Evolutionary conservation across 2,888 invertebrate genomes (phyloP).

Genomic region (Leptura quadrifasciata): DNA sequence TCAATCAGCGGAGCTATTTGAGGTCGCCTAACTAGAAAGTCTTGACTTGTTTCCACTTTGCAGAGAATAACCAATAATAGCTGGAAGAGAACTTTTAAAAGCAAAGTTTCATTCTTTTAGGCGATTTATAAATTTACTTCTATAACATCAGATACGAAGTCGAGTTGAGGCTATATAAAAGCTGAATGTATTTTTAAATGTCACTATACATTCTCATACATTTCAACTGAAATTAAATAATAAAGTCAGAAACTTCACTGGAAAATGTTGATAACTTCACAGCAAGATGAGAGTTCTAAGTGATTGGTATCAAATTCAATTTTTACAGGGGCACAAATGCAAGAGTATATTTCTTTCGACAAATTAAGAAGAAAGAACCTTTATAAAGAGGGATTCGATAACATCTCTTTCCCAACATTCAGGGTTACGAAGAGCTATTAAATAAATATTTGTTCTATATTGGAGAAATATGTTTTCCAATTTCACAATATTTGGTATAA

Average conservation of each 20-base stretch:
- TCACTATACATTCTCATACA: not conserved
- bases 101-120: constrained; percentile 55
- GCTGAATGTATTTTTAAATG: constrained; percentile 4
- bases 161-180: constrained; percentile 17
- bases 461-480: too few relatives aligned
- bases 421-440: too few relatives aligned
- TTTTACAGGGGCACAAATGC: too few relatives aligned
- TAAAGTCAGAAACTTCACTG: not conserved
- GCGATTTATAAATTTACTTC: constrained; percentile 51
- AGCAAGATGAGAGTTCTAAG: too few relatives aligned
- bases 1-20: constrained; percentile 21
- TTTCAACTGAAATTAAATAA: not conserved
- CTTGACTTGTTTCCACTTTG: constrained; percentile 29
- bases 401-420: too few relatives aligned
- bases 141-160: constrained; percentile 48
- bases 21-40: constrained; percentile 13
- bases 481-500: too few relatives aligned
- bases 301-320: too few relatives aligned
- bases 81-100: constrained; percentile 52
- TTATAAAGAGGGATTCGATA: too few relatives aligned
- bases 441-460: too few relatives aligned
- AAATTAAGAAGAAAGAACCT: too few relatives aligned
- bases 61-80: constrained; percentile 43
- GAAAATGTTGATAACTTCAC: not conserved
- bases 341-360: too few relatives aligned